Conservation (phyloP, 2,113 vertebrate species). For the Aptenodytes forsteri region DNA sequence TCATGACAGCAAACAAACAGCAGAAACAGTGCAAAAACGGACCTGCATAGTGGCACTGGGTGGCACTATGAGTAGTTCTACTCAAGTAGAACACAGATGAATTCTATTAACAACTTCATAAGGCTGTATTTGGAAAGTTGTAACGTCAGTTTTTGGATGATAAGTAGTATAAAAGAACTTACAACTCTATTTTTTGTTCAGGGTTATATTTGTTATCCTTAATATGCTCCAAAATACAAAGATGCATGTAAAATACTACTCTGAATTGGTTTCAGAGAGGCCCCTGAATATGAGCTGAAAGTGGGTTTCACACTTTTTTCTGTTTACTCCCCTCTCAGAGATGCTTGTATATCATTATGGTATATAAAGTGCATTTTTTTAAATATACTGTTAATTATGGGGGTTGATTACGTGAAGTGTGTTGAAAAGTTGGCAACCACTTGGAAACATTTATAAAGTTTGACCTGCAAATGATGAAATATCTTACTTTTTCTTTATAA, state of each 20-base stretch:
- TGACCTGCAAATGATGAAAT: neutral
- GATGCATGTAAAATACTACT: neutral
- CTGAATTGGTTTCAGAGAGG: neutral
- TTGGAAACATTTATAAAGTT: neutral
- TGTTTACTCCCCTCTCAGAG: neutral
- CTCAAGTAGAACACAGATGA: neutral
- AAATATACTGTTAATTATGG: neutral
- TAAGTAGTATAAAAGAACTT: neutral
- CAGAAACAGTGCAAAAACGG: neutral
- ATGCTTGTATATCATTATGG: neutral
- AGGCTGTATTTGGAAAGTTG: neutral
- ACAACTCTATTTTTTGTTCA: neutral
- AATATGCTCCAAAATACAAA: neutral
- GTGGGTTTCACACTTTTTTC: neutral
- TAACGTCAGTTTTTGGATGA: neutral
- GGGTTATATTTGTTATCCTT: neutral
- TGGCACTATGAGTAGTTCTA: neutral
- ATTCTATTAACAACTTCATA: accelerated
- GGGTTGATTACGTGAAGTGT: neutral
- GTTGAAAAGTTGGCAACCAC: neutral
- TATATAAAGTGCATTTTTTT: neutral
- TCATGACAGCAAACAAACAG: neutral
- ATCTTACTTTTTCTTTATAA: neutral
- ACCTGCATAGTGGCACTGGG: neutral
- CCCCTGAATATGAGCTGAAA: neutral